Conservation (phyloP, 2,888 invertebrate species). For the Parnassius glacialis region DNA sequence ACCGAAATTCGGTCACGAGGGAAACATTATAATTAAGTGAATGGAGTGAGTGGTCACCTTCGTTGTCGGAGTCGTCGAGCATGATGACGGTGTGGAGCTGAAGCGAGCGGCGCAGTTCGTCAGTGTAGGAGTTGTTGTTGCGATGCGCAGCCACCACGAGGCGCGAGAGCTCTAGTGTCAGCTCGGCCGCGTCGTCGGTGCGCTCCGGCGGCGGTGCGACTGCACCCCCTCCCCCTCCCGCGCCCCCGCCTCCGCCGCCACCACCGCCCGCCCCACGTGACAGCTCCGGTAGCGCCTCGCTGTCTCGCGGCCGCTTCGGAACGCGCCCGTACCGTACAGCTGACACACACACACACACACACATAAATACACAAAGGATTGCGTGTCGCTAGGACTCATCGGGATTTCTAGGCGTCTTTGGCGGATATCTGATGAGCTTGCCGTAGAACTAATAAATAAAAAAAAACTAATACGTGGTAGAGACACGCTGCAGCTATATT, state of each 20-base stretch:
- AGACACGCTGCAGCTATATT: too few species aligned
- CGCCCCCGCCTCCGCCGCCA: constrained; percentile 5
- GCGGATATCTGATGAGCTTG: too few species aligned
- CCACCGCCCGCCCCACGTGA: constrained; percentile 24
- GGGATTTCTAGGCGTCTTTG: too few species aligned
- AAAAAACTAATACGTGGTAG: too few species aligned
- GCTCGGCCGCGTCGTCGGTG: constrained; percentile 24
- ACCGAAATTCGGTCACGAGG: too few species aligned
- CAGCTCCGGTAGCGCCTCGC: constrained; percentile 46
- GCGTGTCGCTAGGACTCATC: too few species aligned
- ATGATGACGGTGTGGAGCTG: constrained; percentile 41
- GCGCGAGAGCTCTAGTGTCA: constrained; percentile 62
- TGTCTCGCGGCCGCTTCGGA: constrained; percentile 94
- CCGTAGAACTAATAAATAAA: too few species aligned
- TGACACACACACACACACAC: constrained; percentile 45
- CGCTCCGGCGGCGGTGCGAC: constrained; percentile 20
- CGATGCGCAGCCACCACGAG: constrained; percentile 87
- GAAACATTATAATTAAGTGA: background rate
- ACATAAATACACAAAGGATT: too few species aligned
- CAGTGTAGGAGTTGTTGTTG: constrained; percentile 92
- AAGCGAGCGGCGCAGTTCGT: constrained; percentile 85
- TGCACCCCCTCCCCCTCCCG: constrained; percentile 26
- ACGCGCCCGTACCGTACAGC: constrained; percentile 98
- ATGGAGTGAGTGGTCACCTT: constrained; percentile 38
- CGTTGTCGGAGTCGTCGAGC: constrained; percentile 44